Percentiles rank a stretch among this genome's conserved stretches.
phyloP scores from a whole-genome alignment of 2,888 invertebrate genomes.

The Andrena haemorrhoa region DNA sequence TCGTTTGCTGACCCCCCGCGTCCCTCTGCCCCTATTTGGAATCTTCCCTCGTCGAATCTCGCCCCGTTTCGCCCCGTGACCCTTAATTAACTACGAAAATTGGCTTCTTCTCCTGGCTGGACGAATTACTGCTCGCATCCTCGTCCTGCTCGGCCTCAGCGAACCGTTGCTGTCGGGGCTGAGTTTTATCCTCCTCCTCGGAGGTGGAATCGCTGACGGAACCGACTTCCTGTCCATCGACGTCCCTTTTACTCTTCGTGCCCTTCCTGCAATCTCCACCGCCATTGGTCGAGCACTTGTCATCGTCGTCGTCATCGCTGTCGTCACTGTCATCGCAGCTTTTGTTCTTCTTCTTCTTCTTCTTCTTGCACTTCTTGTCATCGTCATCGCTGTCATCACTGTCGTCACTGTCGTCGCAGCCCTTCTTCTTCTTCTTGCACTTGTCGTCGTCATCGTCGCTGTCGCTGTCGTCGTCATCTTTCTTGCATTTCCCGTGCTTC shows the following conservation, averaged over 20 bases:
- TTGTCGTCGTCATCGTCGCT: conserved; percentile 16
- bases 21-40: not conserved
- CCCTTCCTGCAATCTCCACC: not conserved
- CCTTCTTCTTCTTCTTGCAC: conserved; percentile 22
- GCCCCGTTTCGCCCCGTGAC: not conserved
- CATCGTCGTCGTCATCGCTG: conserved; percentile 13
- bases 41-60: not conserved
- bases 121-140: not conserved
- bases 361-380: conserved; percentile 23
- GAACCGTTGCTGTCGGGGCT: not conserved
- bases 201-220: conserved; percentile 33
- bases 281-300: not conserved
- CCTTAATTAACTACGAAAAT: not conserved
- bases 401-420: conserved; percentile 4
- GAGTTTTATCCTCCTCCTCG: conserved; percentile 9
- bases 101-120: conserved; percentile 19
- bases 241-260: not conserved
- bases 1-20: not conserved
- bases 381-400: conserved; percentile 22
- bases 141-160: not conserved
- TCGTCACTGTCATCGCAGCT: not conserved
- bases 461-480: not conserved
- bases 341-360: conserved; percentile 13
- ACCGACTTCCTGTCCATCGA: not conserved
- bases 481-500: not conserved